Conservation (phyloP, 2,797 vertebrate genomes). For the Xerus rutilus region DNA sequence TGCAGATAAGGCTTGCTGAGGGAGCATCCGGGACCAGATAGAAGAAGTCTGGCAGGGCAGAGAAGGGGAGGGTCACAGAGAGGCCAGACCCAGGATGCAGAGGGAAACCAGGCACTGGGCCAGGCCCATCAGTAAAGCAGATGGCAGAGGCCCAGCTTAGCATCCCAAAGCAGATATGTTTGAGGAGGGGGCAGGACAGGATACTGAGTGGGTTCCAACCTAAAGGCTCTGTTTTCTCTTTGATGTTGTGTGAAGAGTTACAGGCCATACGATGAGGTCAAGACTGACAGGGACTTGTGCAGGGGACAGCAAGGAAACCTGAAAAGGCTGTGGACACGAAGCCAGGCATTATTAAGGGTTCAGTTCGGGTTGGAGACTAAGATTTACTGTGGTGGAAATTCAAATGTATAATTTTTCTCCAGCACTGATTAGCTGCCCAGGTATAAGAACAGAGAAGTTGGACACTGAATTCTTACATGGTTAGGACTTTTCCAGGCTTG, state of each 20-base stretch:
- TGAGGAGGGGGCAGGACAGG: not conserved
- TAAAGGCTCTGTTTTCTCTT: not conserved
- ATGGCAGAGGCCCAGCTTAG: not conserved
- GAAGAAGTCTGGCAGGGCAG: not conserved
- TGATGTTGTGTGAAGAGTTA: not conserved
- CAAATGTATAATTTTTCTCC: not conserved
- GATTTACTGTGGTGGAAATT: not conserved
- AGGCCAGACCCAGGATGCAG: constrained; percentile 14
- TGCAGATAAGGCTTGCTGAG: constrained; percentile 17
- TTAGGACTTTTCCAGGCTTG: constrained; percentile 5
- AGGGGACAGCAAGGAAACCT: not conserved
- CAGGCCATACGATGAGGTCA: not conserved
- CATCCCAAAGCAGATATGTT: not conserved
- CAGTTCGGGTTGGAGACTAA: not conserved
- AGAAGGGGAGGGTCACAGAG: not conserved
- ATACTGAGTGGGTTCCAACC: not conserved
- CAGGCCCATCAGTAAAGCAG: not conserved
- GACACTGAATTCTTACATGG: not conserved
- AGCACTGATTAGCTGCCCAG: not conserved
- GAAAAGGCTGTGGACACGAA: not conserved
- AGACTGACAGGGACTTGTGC: not conserved
- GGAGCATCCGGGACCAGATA: not conserved
- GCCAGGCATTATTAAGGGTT: not conserved
- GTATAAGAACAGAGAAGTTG: not conserved
- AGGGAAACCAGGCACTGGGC: not conserved